Base-by-base conservation (phyloP, 1,140 invertebrate genomes). In the Diprion similis region DNA sequence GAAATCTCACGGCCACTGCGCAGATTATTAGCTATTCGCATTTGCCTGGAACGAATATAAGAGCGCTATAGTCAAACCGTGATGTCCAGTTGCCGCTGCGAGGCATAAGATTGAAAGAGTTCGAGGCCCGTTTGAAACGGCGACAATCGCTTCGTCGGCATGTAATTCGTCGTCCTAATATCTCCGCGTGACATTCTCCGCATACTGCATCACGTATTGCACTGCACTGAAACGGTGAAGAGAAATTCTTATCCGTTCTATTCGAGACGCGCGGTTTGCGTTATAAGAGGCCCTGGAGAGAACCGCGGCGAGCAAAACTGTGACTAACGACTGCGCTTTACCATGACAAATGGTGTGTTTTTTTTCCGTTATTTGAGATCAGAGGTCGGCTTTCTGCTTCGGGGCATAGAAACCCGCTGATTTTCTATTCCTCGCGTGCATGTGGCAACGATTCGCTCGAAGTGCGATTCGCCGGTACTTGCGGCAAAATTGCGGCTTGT, bases 281-380 rank as follows among this genome's bases (percentile, higher is more conserved):
- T 37, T 37, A 37, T 37, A 37, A 37, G 24, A 37, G 24, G 24
- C 24, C 24, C 24, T 17, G 51, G 11, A 59, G 51, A 59, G 51
- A 59, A 59, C 51, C 51, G 51, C n/a, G n/a, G n/a, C 51, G 51
- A 59, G 51, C n/a, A 59, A 9, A 59, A 59, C 51, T 59, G 51
- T 59, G 51, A 59, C 51, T 59, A 59, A 59, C n/a, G 51, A 59
- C 51, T 59, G 51, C 51, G 51, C n/a, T 59, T 59, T 59, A 8
- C 51, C 51, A 8, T 59, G 51, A 59, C 51, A 59, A 59, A 59
- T 59, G 4, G 11, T 15, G n/a, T 59, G 51, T 59, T 59, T 59
- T 59, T 59, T 59, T 59, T 59, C 51, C 51, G 51, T 59, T 59
- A 59, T 59, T 15, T 0, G 51, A 59, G 51, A 59, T 59, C 51